Percentiles rank a stretch among this genome's conserved stretches.
Conservation (phyloP, 2,888 invertebrate genomes). For the Unio delphinus region DNA sequence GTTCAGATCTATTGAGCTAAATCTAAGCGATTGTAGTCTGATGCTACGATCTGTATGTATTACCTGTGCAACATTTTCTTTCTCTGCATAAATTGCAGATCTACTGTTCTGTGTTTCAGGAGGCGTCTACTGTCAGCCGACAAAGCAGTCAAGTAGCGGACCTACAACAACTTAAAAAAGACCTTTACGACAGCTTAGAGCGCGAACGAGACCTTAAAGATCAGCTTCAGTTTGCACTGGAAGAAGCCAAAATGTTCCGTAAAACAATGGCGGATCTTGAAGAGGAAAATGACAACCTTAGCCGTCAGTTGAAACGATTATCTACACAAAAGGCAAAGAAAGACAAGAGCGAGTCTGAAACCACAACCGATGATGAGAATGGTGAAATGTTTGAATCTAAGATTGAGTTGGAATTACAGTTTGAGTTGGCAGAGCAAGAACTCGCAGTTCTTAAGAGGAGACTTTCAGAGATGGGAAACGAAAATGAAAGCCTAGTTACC, state of each 20-base stretch:
- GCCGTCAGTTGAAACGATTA: constrained; percentile 96
- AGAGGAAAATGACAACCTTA: constrained; percentile 96
- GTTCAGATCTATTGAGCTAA: too few species aligned
- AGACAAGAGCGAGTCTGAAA: constrained; percentile 68
- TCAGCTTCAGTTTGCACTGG: constrained; percentile 92
- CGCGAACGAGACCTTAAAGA: constrained; percentile 94
- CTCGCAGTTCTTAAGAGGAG: constrained; percentile 86
- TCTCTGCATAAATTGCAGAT: too few species aligned
- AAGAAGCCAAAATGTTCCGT: constrained; percentile 85
- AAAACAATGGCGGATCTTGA: constrained; percentile 93
- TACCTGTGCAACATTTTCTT: too few species aligned
- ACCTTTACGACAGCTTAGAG: constrained; percentile 92
- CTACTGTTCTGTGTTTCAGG: constrained; percentile 23
- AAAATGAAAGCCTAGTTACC: constrained; percentile 76
- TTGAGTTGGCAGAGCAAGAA: constrained; percentile 93
- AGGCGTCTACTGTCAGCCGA: constrained; percentile 28
- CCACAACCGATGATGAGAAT: constrained; percentile 68
- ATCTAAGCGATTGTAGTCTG: too few species aligned
- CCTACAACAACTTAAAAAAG: constrained; percentile 81
- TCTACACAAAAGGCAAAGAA: constrained; percentile 72
- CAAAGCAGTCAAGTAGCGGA: constrained; percentile 63
- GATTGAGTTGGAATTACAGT: constrained; percentile 82
- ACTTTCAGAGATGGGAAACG: constrained; percentile 86
- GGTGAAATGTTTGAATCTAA: constrained; percentile 76
- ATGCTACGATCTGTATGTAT: too few species aligned